Conservation (phyloP, 2,113 vertebrate species). For the Ceyx margarethae region DNA sequence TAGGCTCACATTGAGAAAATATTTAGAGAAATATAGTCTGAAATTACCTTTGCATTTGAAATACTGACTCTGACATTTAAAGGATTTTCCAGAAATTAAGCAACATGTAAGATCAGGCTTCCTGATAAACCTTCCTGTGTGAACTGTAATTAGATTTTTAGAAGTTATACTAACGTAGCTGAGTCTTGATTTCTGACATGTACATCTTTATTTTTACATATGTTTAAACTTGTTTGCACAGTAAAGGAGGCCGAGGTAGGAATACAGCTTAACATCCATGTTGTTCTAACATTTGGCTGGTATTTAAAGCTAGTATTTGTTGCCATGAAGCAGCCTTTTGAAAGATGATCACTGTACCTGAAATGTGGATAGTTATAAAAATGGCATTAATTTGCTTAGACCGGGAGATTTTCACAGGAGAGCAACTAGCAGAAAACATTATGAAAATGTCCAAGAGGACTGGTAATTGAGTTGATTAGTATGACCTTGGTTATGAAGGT, state of each 20-base stretch:
- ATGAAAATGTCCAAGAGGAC: constrained; percentile 94
- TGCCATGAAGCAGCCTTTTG: constrained; percentile 12
- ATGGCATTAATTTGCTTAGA: constrained; percentile 99
- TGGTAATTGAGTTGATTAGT: constrained; percentile 99
- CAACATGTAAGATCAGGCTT: neutral
- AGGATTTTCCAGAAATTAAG: constrained; percentile 5
- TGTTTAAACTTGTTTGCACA: neutral
- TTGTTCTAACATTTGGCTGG: neutral
- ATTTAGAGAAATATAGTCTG: neutral
- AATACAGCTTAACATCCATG: neutral
- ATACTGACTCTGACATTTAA: neutral
- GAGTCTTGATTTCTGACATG: neutral
- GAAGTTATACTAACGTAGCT: neutral
- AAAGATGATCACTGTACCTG: constrained; percentile 83
- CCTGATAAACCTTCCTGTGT: neutral
- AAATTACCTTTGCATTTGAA: neutral
- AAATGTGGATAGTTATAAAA: constrained; percentile 90
- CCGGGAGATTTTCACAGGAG: constrained; percentile 98
- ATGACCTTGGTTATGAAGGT: constrained; percentile 97
- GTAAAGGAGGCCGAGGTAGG: neutral
- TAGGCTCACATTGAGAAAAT: neutral
- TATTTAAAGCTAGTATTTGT: neutral
- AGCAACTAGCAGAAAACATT: constrained; percentile 99
- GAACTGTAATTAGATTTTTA: neutral
- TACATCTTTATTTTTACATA: neutral